These are phyloP conservation scores for Empidonax traillii DNA, from an alignment of 2,113 vertebrate species.

Conservation along the genomic window DNA sequence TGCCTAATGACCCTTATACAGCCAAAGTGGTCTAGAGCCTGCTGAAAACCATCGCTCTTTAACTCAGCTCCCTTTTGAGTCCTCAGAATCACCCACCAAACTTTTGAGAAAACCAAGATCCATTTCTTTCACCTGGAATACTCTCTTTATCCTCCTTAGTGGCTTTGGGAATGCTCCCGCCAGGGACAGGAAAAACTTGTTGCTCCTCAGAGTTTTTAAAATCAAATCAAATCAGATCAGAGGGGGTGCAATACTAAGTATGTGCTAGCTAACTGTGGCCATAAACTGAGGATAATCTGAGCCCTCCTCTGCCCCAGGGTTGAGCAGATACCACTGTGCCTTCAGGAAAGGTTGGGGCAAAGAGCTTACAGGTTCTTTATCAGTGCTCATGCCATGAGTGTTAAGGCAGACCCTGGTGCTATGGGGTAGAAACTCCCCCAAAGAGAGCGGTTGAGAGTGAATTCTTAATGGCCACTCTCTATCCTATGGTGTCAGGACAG, in stretches of 20 bases:
- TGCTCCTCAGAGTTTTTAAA: background rate
- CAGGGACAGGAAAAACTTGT: background rate
- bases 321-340: accelerated
- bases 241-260: background rate
- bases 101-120: background rate
- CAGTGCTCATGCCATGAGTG: accelerated
- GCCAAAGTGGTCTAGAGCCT: background rate
- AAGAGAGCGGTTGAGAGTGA: background rate
- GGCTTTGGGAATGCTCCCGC: background rate
- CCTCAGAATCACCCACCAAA: background rate
- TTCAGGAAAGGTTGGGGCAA: background rate
- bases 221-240: background rate
- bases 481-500: background rate
- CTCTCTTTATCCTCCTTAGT: background rate
- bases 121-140: background rate
- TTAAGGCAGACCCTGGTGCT: accelerated
- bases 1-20: background rate
- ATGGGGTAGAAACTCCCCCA: background rate
- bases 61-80: background rate
- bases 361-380: background rate
- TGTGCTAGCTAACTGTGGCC: background rate
- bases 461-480: background rate
- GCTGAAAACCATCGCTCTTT: background rate
- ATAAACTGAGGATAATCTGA: background rate
- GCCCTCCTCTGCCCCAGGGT: background rate